phyloP scores from a whole-genome alignment of 2,113 vertebrate genomes.

The Zosterops lateralis region DNA sequence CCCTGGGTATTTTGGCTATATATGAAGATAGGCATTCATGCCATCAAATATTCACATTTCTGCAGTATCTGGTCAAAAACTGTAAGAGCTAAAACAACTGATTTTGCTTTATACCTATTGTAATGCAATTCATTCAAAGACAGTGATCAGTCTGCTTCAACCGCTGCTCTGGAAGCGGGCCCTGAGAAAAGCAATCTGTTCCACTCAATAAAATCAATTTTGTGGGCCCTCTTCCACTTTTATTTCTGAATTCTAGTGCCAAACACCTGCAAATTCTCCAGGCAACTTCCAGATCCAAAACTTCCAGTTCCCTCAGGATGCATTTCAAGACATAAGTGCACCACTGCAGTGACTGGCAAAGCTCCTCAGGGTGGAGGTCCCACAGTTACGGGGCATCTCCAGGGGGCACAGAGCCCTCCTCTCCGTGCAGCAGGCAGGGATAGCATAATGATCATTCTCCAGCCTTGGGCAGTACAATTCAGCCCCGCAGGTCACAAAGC shows the following conservation, averaged over 20 bases:
- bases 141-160: rapidly evolving
- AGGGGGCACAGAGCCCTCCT: not conserved
- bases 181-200: not conserved
- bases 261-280: not conserved
- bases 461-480: rapidly evolving
- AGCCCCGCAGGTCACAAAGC: not conserved
- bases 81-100: not conserved
- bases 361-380: not conserved
- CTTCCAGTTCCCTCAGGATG: not conserved
- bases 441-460: not conserved
- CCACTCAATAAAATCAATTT: not conserved
- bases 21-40: not conserved
- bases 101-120: not conserved
- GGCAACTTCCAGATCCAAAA: not conserved
- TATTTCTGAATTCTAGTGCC: not conserved
- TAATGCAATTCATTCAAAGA: not conserved
- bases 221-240: not conserved
- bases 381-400: not conserved
- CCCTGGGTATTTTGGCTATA: not conserved
- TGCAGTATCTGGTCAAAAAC: not conserved
- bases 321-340: not conserved
- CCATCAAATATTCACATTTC: not conserved
- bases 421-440: not conserved
- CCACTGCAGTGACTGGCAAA: not conserved
- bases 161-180: rapidly evolving